phyloP scores from a whole-genome alignment of 2,797 vertebrate species.

The Myripristis jacobus region DNA sequence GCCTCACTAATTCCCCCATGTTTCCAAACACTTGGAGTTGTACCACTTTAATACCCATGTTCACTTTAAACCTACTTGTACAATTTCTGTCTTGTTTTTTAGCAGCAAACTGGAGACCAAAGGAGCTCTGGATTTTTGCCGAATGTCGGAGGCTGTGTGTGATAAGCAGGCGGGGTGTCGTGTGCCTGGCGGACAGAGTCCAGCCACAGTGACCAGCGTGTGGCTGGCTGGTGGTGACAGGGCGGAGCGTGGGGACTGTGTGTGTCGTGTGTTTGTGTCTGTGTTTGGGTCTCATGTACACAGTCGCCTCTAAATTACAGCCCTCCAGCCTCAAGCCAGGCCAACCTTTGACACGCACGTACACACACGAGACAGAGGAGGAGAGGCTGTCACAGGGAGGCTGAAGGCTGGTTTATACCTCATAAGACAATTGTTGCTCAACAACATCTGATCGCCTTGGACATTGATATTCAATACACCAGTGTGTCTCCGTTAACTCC shows the following conservation, averaged over 20 bases:
- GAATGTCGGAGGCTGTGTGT: background rate
- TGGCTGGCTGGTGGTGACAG: slow-evolving; percentile 71
- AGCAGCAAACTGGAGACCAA: too few relatives aligned
- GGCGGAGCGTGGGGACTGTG: slow-evolving; percentile 56
- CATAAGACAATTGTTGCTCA: too few relatives aligned
- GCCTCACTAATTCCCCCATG: slow-evolving; percentile 52
- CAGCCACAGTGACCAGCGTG: slow-evolving; percentile 73
- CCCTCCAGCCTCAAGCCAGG: slow-evolving; percentile 52
- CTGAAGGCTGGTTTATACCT: slow-evolving; percentile 5
- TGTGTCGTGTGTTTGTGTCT: slow-evolving; percentile 69
- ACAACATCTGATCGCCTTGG: too few relatives aligned
- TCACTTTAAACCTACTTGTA: slow-evolving; percentile 1
- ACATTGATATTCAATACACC: too few relatives aligned
- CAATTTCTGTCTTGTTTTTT: background rate
- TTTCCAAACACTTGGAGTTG: slow-evolving; percentile 46
- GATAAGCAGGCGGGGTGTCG: slow-evolving; percentile 64
- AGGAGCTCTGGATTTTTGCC: slow-evolving; percentile 1
- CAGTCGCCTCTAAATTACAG: slow-evolving; percentile 72
- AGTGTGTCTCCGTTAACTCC: too few relatives aligned
- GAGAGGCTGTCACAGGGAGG: slow-evolving; percentile 10
- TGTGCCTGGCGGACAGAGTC: slow-evolving; percentile 70
- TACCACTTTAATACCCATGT: slow-evolving; percentile 1
- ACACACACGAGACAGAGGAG: slow-evolving; percentile 12
- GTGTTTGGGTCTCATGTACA: slow-evolving; percentile 63
- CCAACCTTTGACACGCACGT: slow-evolving; percentile 58